phyloP scores from a whole-genome alignment of 2,797 vertebrate species.

The Sebastes elongatus region DNA sequence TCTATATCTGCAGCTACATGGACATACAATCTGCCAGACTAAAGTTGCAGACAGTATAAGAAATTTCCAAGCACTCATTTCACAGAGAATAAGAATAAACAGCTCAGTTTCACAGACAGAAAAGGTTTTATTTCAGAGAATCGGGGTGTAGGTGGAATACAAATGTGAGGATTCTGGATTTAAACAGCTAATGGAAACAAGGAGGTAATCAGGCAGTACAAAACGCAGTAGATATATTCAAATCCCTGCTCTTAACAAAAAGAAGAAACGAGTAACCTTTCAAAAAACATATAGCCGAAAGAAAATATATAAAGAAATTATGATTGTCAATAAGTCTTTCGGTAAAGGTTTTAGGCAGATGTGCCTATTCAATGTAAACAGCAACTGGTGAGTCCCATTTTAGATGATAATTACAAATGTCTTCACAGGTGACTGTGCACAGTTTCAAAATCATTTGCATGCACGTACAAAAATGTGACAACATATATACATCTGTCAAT shows the following conservation, averaged over 20 bases:
- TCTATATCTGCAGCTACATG: neutral
- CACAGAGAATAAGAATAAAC: neutral
- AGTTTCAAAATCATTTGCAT: slow-evolving; percentile 22
- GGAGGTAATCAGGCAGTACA: slow-evolving; percentile 33
- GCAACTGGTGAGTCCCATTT: slow-evolving; percentile 33
- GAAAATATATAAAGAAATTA: slow-evolving; percentile 27
- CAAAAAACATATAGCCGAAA: slow-evolving; percentile 21
- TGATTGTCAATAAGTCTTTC: slow-evolving; percentile 26
- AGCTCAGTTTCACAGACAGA: slow-evolving; percentile 8
- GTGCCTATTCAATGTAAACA: slow-evolving; percentile 73
- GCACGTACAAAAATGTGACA: slow-evolving; percentile 24
- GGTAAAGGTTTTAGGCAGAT: slow-evolving; percentile 40
- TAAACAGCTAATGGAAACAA: slow-evolving; percentile 36
- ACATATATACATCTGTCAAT: slow-evolving; percentile 19
- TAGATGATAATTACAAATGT: slow-evolving; percentile 23
- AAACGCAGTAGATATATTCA: slow-evolving; percentile 47
- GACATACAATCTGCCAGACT: neutral
- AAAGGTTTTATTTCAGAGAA: slow-evolving; percentile 61
- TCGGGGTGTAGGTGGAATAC: slow-evolving; percentile 31
- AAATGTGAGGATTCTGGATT: slow-evolving; percentile 67
- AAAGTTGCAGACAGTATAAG: neutral
- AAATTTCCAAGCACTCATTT: neutral
- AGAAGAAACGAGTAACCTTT: slow-evolving; percentile 11
- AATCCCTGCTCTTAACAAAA: slow-evolving; percentile 36
- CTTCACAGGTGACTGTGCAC: slow-evolving; percentile 7